Evolutionary conservation across 2,797 vertebrate species (phyloP), one percentile per base, ranked within the genome.

Genomic region (Rachycentron canadum): DNA sequence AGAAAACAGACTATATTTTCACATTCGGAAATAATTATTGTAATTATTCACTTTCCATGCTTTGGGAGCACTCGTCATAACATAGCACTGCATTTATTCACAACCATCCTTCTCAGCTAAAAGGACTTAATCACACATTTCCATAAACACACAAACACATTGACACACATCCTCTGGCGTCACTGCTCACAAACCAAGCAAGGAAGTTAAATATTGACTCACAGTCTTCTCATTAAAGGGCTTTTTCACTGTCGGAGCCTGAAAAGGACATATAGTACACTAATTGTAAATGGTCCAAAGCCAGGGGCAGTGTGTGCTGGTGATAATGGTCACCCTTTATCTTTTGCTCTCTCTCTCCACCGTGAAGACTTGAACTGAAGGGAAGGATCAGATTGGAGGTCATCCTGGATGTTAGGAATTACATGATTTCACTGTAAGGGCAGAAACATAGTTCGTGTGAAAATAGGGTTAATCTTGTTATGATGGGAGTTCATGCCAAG

Each of bases 391-490:
- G 75, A 88, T 76, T 78, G 56, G 74, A 83, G 87, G 86, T 91
- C 86, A 81, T 74, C 56, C 28, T 16, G 34, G 60, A 85, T 84
- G 68, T 78, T 69, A n/a, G 70, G 81, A 86, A 86, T 90, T 86
- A 89, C 84, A 86, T 19, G 3, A 78, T 74, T 82, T 69, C 63
- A 68, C 77, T 79, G 69, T 84, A 78, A 86, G 86, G 41, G 53
- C 71, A 63, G 77, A 77, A 79, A 78, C 62, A 76, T 41, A 82
- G 75, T 83, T 87, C 68, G 63, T 83, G 78, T 76, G 60, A 88
- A 88, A 86, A 88, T 66, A 87, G 82, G 84, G 88, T 91, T 91
- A 91, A 94, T 94, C 91, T 90, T 76, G 90, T 93, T 91, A 91
- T 64, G 60, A 57, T 32, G 26, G 47, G 70, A 83, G 84, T 85